A percentile compares a stretch with the other conserved stretches of the same genome.
phyloP scores from a whole-genome alignment of 2,888 invertebrate genomes.

The Thumatha senex region DNA sequence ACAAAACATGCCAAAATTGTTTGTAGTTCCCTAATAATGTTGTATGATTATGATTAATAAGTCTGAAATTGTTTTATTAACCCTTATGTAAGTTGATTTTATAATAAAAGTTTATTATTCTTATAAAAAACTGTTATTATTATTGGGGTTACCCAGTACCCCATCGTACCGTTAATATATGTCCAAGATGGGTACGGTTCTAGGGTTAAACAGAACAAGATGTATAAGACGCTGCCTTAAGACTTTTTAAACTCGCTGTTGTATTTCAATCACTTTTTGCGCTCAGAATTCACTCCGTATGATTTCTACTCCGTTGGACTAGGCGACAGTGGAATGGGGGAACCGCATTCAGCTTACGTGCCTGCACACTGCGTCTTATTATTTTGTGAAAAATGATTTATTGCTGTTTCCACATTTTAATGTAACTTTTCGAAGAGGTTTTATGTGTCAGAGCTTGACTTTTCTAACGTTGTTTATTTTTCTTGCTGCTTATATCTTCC shows the following conservation, averaged over 20 bases:
- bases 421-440: not conserved
- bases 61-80: no score
- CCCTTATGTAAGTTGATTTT: no score
- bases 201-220: not conserved
- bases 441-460: not conserved
- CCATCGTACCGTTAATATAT: no score
- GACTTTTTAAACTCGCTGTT: not conserved
- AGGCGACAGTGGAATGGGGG: conserved; percentile 39
- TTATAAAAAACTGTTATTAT: no score
- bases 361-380: conserved; percentile 39
- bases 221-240: not conserved
- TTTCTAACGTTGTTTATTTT: no score
- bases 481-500: no score
- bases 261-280: not conserved
- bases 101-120: no score
- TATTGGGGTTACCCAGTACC: no score
- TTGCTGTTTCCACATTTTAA: conserved; percentile 9
- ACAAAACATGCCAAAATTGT: no score
- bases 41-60: no score
- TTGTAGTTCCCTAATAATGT: no score
- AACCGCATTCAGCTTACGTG: conserved; percentile 47
- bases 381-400: conserved; percentile 47
- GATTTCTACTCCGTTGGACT: conserved; percentile 20
- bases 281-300: not conserved
- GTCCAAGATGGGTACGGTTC: no score